phyloP scores from a whole-genome alignment of 2,113 vertebrate genomes.

The Oncorhynchus tshawytscha region DNA sequence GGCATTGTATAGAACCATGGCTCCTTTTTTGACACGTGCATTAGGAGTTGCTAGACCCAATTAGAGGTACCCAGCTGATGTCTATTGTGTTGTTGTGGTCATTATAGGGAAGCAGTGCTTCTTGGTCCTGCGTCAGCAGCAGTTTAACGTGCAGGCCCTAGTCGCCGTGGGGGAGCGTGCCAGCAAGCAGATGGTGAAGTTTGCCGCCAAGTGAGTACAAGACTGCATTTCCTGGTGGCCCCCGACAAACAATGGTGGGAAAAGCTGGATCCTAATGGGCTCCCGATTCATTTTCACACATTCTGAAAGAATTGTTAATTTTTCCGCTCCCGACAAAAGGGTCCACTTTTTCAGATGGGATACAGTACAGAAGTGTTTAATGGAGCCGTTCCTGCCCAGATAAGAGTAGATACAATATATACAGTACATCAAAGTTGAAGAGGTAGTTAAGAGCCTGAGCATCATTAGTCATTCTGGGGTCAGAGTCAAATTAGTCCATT shows the following conservation, averaged over 20 bases:
- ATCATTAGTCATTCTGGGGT: slow-evolving; percentile 51
- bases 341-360: slow-evolving; percentile 27
- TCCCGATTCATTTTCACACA: slow-evolving; percentile 86
- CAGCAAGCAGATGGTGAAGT: slow-evolving; percentile 99
- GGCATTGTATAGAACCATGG: neutral
- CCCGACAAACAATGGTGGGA: slow-evolving; percentile 94
- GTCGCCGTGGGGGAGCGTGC: slow-evolving; percentile 96
- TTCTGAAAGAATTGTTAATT: slow-evolving; percentile 79
- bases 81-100: slow-evolving; percentile 60
- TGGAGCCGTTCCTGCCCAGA: slow-evolving; percentile 65
- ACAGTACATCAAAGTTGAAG: slow-evolving; percentile 39
- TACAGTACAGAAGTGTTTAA: slow-evolving; percentile 47
- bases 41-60: neutral
- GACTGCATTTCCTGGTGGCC: slow-evolving; percentile 82
- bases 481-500: too few relatives aligned
- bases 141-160: slow-evolving; percentile 94
- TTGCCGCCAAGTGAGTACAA: slow-evolving; percentile 97
- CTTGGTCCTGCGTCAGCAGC: slow-evolving; percentile 96
- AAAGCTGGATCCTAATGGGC: slow-evolving; percentile 74
- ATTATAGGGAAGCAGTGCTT: slow-evolving; percentile 95
- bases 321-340: slow-evolving; percentile 69
- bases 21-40: slow-evolving; percentile 26
- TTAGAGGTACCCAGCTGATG: neutral
- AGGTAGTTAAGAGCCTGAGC: neutral
- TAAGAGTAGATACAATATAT: slow-evolving; percentile 53